Evolutionary conservation across 1,140 invertebrate genomes (phyloP).

Genomic region (Drosophila paulistorum): DNA sequence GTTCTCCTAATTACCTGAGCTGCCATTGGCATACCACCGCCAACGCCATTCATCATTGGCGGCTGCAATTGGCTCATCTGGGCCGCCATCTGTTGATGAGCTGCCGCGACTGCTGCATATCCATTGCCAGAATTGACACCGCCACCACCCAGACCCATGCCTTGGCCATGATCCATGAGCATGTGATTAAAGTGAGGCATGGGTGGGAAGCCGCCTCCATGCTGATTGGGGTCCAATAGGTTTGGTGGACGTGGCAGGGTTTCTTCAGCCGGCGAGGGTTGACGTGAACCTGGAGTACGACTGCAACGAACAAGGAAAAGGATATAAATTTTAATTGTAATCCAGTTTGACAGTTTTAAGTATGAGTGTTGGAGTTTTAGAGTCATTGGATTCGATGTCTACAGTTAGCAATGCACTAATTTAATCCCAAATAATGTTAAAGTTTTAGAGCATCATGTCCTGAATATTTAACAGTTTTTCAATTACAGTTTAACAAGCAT

Average conservation of each 20-base stretch:
- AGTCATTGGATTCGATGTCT: not conserved
- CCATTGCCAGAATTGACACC: constrained; percentile 56
- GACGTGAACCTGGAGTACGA: constrained; percentile 93
- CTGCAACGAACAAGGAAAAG: constrained; percentile 83
- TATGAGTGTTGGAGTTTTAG: constrained; percentile 19
- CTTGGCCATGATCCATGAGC: constrained; percentile 81
- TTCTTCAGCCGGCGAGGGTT: constrained; percentile 95
- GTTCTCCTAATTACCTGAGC: constrained; percentile 64
- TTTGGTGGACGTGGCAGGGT: constrained; percentile 69
- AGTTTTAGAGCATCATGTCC: not conserved
- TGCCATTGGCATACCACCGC: constrained; percentile 80
- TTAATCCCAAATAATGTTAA: not conserved
- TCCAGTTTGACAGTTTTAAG: not conserved
- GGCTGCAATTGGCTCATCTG: constrained; percentile 82
- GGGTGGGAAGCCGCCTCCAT: constrained; percentile 69
- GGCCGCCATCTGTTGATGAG: constrained; percentile 78
- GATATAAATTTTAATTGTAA: not conserved
- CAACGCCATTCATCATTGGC: constrained; percentile 82
- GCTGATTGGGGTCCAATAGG: constrained; percentile 69
- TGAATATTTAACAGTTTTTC: not conserved
- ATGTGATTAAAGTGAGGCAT: constrained; percentile 80
- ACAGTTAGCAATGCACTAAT: too few species aligned
- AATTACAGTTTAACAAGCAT: not conserved
- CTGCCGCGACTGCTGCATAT: constrained; percentile 48
- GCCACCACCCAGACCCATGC: constrained; percentile 56